phyloP scores from a whole-genome alignment of 2,113 vertebrate genomes.

The Salminus brasiliensis region DNA sequence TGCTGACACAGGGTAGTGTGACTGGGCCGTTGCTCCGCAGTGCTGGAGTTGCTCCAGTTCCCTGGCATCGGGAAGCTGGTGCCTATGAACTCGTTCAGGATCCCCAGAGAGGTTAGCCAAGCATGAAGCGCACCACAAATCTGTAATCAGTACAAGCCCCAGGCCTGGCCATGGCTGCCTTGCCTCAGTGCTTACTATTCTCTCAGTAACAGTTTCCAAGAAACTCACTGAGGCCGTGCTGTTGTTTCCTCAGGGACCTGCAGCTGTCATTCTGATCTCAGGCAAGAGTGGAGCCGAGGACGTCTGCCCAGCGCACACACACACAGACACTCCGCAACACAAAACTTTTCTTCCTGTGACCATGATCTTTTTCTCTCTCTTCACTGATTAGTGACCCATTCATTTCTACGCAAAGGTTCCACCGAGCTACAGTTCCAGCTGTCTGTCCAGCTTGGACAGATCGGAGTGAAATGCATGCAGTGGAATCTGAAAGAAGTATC shows the following conservation, averaged over 20 bases:
- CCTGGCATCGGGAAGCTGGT: not conserved
- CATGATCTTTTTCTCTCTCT: not conserved
- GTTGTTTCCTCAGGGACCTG: constrained; percentile 51
- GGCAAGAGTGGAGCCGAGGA: constrained; percentile 45
- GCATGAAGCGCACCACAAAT: constrained; percentile 14
- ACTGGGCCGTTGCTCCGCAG: no score
- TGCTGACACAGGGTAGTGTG: no score
- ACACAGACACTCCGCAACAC: not conserved
- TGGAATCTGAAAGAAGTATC: no score
- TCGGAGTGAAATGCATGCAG: not conserved
- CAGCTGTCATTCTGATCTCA: constrained; percentile 58
- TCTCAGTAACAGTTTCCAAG: constrained; percentile 28
- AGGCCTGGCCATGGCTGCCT: not conserved
- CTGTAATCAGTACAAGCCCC: constrained; percentile 30
- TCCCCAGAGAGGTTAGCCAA: constrained; percentile 15
- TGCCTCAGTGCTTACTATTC: constrained; percentile 37
- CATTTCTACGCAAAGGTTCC: not conserved
- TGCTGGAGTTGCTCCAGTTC: not conserved
- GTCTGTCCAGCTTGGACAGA: not conserved
- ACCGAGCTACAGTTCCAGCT: not conserved
- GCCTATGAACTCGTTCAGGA: not conserved
- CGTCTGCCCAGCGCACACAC: constrained; percentile 19
- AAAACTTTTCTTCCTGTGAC: not conserved
- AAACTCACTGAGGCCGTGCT: constrained; percentile 32
- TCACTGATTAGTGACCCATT: not conserved